Conservation (phyloP, 2,797 vertebrate species). For the Hemitrygon akajei region DNA sequence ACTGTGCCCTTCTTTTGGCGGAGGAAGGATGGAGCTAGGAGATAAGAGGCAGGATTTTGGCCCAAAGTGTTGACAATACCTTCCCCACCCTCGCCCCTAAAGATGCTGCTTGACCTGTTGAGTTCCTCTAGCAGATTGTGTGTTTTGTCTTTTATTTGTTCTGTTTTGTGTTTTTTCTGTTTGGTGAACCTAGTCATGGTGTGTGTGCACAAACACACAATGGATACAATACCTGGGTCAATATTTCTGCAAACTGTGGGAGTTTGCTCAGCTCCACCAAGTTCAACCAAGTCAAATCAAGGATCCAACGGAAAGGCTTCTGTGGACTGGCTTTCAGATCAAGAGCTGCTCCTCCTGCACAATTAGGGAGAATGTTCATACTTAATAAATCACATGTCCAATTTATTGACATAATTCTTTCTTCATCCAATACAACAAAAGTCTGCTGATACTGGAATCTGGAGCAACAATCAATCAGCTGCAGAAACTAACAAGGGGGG, state of each 20-base stretch:
- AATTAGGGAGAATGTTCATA: slow-evolving; percentile 12
- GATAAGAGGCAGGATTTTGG: too few relatives aligned
- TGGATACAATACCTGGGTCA: slow-evolving; percentile 59
- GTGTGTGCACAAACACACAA: not conserved
- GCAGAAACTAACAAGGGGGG: too few relatives aligned
- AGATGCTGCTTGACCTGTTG: too few relatives aligned
- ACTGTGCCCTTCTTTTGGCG: too few relatives aligned
- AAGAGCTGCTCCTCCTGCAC: slow-evolving; percentile 68
- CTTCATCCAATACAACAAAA: not conserved
- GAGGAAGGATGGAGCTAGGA: too few relatives aligned
- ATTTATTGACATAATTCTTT: not conserved
- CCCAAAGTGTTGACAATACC: too few relatives aligned
- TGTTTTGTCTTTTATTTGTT: not conserved
- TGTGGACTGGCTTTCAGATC: slow-evolving; percentile 70
- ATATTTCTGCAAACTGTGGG: slow-evolving; percentile 60
- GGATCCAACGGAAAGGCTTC: slow-evolving; percentile 71
- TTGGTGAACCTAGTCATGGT: not conserved
- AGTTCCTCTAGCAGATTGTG: too few relatives aligned
- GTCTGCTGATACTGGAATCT: too few relatives aligned
- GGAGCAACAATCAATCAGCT: too few relatives aligned
- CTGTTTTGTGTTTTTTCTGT: not conserved
- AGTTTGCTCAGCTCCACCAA: slow-evolving; percentile 71
- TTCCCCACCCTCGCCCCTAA: too few relatives aligned
- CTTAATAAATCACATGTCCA: not conserved
- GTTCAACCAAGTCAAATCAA: slow-evolving; percentile 72